A percentile compares a stretch with the other conserved stretches of the same genome.
Evolutionary conservation across 23 tunicate genomes (phyloP).

Genomic region (Clavelina lepadiformis): DNA sequence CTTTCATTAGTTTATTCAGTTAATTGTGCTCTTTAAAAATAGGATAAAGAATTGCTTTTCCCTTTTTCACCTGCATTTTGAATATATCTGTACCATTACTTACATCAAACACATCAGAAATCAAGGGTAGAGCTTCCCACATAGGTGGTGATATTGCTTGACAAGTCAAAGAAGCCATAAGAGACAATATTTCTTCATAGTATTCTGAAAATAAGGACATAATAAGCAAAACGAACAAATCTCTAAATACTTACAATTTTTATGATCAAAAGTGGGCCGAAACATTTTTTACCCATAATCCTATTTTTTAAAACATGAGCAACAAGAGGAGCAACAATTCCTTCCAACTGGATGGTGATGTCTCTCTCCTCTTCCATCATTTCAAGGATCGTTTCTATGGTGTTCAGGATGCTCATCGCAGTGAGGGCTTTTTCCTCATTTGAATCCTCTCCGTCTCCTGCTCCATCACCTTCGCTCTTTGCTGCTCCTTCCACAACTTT

Average conservation of each 20-base stretch:
- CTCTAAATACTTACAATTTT: not conserved
- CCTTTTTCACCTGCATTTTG: no score
- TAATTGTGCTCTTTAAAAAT: no score
- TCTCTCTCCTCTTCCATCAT: conserved; percentile 91
- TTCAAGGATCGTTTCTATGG: conserved; percentile 93
- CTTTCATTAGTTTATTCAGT: no score
- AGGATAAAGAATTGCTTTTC: no score
- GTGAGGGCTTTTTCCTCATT: conserved; percentile 64
- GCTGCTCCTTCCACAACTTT: conserved; percentile 44
- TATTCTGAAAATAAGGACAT: conserved; percentile 36
- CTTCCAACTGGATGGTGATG: conserved; percentile 80
- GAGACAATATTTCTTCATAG: conserved; percentile 90
- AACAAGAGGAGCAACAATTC: conserved; percentile 72
- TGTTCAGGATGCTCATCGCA: conserved; percentile 88
- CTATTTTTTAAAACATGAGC: conserved; percentile 81
- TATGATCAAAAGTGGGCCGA: not conserved
- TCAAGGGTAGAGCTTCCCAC: conserved; percentile 95
- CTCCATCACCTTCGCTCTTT: conserved; percentile 8
- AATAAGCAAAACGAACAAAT: not conserved
- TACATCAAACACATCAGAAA: conserved; percentile 70
- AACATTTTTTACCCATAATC: conserved; percentile 48
- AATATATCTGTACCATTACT: no score
- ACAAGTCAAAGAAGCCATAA: conserved; percentile 94
- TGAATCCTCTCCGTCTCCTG: conserved; percentile 62
- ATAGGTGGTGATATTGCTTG: conserved; percentile 86